Conservation (phyloP, 2,888 invertebrate genomes). For the Dorcus hopei region DNA sequence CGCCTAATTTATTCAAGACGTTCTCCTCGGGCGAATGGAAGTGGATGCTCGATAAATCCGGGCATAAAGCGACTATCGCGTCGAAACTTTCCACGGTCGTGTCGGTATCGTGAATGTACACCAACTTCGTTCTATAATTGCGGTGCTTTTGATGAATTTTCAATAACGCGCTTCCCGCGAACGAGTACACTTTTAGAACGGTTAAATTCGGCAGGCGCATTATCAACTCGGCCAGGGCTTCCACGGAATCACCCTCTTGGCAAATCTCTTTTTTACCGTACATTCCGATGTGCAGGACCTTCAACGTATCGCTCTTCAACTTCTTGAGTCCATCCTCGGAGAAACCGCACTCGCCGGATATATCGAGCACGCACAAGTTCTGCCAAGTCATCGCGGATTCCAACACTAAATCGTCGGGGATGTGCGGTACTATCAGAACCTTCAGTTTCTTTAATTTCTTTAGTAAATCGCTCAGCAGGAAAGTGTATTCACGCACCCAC, state of each 20-base stretch:
- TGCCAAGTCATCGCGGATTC: constrained; percentile 57
- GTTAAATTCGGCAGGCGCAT: constrained; percentile 62
- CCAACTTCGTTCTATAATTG: constrained; percentile 61
- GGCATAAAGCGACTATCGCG: constrained; percentile 60
- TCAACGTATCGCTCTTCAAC: constrained; percentile 56
- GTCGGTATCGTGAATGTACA: constrained; percentile 64
- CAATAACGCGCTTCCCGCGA: constrained; percentile 61
- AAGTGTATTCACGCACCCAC: constrained; percentile 68
- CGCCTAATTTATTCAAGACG: constrained; percentile 53
- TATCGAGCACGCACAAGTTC: constrained; percentile 60
- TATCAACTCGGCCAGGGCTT: constrained; percentile 62
- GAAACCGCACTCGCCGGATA: constrained; percentile 69
- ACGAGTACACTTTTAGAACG: constrained; percentile 65
- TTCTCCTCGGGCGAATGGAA: constrained; percentile 61
- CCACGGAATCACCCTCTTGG: constrained; percentile 45
- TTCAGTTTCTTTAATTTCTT: constrained; percentile 59
- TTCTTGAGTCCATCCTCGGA: constrained; percentile 62
- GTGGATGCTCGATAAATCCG: constrained; percentile 62
- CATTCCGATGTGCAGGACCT: constrained; percentile 65
- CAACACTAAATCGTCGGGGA: constrained; percentile 66
- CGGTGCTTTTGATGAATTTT: constrained; percentile 56
- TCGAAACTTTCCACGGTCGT: constrained; percentile 60
- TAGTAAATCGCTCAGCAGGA: constrained; percentile 60
- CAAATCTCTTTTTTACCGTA: constrained; percentile 68
- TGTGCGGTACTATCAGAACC: constrained; percentile 65